phyloP scores from a whole-genome alignment of 2,797 vertebrate species.

The Cyprinodon diabolis region DNA sequence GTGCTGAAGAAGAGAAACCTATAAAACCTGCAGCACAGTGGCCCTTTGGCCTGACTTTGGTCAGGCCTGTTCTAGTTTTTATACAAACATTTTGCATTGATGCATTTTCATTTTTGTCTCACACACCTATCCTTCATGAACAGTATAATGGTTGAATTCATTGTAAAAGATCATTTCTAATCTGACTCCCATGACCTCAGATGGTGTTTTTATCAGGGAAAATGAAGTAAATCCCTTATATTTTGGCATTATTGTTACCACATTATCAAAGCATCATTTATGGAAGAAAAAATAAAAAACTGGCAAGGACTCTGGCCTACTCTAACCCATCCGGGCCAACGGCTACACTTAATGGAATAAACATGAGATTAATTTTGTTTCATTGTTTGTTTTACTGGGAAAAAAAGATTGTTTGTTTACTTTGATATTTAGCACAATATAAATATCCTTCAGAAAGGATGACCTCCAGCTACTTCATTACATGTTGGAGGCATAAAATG shows the following conservation, averaged over 20 bases:
- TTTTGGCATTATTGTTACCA: slow-evolving; percentile 22
- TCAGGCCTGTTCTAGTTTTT: no score
- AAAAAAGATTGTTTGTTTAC: slow-evolving; percentile 2
- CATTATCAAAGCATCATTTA: slow-evolving; percentile 44
- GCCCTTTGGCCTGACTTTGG: no score
- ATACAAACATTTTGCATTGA: background rate
- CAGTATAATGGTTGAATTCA: background rate
- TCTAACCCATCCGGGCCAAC: slow-evolving; percentile 42
- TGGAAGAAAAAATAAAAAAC: slow-evolving; percentile 36
- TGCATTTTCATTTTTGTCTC: background rate
- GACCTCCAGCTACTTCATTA: background rate
- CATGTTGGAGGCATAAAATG: background rate
- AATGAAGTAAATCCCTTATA: slow-evolving; percentile 17
- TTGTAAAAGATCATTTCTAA: background rate
- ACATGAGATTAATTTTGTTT: slow-evolving; percentile 25
- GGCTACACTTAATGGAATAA: slow-evolving; percentile 33
- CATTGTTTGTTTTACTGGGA: slow-evolving; percentile 20
- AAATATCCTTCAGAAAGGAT: background rate
- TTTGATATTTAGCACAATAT: background rate
- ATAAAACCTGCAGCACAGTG: no score
- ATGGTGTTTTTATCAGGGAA: background rate
- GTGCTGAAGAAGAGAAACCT: no score
- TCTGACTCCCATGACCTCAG: background rate
- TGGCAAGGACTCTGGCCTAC: slow-evolving; percentile 39
- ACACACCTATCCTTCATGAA: background rate